Percentiles rank a stretch among this genome's conserved stretches.
These are phyloP conservation scores for Brachionus plicatilis DNA, from an alignment of 1,140 invertebrate genomes.

Conservation along the genomic window DNA sequence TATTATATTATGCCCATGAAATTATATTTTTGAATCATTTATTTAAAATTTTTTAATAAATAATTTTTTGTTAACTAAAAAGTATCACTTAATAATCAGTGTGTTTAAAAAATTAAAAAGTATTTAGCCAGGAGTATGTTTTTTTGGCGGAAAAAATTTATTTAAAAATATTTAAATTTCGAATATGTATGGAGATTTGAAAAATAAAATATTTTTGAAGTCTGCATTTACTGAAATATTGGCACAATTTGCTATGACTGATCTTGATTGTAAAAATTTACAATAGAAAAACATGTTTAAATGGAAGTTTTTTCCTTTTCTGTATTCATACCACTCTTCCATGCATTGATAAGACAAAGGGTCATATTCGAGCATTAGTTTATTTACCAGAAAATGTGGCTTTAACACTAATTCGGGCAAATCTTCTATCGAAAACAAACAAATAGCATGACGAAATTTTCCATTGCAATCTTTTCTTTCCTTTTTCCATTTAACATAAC, in stretches of 20 bases:
- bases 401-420: constrained; percentile 41
- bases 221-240: background rate
- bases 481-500: background rate
- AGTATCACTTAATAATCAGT: too few relatives aligned
- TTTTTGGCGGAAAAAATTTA: too few relatives aligned
- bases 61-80: too few relatives aligned
- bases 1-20: too few relatives aligned
- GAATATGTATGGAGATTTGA: background rate
- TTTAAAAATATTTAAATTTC: background rate
- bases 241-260: background rate
- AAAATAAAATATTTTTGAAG: background rate
- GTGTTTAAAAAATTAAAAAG: too few relatives aligned
- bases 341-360: constrained; percentile 47
- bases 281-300: background rate
- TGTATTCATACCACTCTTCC: constrained; percentile 43
- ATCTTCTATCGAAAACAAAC: constrained; percentile 44
- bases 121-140: too few relatives aligned
- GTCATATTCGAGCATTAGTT: constrained; percentile 47
- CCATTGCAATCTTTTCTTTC: background rate
- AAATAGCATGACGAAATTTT: constrained; percentile 45
- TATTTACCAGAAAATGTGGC: constrained; percentile 50
- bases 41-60: too few relatives aligned
- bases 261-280: background rate
- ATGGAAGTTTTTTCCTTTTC: too few relatives aligned
- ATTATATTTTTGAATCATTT: too few relatives aligned